Percentiles rank a stretch among this genome's conserved stretches.
Evolutionary conservation across 2,113 vertebrate species (phyloP).

Genomic region (Dascyllus trimaculatus): DNA sequence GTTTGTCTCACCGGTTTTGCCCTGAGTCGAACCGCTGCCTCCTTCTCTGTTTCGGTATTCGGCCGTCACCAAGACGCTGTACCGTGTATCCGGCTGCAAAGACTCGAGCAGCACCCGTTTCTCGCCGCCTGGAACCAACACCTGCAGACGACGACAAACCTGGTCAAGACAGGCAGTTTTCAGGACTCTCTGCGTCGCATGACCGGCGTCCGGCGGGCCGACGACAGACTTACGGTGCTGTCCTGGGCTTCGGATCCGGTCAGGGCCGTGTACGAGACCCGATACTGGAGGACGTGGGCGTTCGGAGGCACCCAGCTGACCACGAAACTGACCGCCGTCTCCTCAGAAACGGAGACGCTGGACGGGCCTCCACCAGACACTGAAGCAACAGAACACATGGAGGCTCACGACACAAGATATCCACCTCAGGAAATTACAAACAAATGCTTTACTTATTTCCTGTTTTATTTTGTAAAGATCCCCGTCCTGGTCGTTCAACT

Average conservation of each 20-base stretch:
- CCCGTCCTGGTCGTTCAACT: no score
- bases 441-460: no score
- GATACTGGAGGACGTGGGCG: constrained; percentile 88
- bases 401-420: no score
- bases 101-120: constrained; percentile 82
- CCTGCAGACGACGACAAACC: constrained; percentile 73
- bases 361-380: constrained; percentile 87
- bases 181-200: no score
- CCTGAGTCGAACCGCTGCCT: constrained; percentile 78
- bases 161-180: background rate
- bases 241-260: constrained; percentile 75
- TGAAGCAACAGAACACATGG: constrained; percentile 49
- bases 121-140: constrained; percentile 86
- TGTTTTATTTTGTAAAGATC: no score
- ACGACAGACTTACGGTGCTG: constrained; percentile 73
- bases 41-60: constrained; percentile 90
- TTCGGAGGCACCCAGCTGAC: constrained; percentile 89
- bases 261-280: constrained; percentile 84
- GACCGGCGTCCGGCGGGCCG: no score
- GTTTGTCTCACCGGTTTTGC: constrained; percentile 85
- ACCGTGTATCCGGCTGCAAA: constrained; percentile 88
- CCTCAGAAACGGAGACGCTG: constrained; percentile 85
- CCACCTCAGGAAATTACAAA: no score
- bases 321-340: constrained; percentile 87
- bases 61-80: constrained; percentile 88